Base-by-base conservation (phyloP, 2,113 vertebrate genomes). In the Cavia aperea region DNA sequence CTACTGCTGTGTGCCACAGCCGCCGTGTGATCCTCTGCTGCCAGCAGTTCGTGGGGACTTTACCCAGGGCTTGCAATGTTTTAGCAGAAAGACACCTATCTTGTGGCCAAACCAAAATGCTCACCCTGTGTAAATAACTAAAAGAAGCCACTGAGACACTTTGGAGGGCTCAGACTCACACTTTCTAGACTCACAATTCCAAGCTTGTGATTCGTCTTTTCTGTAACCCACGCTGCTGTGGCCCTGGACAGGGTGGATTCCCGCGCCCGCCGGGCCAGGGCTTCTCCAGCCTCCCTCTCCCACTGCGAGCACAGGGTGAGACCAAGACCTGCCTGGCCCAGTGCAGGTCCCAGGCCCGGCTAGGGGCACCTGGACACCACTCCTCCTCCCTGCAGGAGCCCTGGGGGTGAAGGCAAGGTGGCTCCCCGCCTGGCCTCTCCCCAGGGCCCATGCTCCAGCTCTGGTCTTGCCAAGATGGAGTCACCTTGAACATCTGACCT, bases 381-480 rank as follows among this genome's bases (percentile, higher is more conserved):
- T 63, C 26, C 29, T 86, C 2, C 72, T 36, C 43, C 39, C 51
- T 1, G 31, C 7, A n/a, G 36, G 68, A 91, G 33, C 26, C 33
- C 36, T 12, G 68, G 16, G 36, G 4, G n/a, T 43, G 70, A 24
- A 73, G 70, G 13, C 24, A 54, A 54, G 54, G 54, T 54, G 26
- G 10, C 26, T 43, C 54, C 2, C 0, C 2, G 19, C n/a, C 24
- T 0, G 0, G 13, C 0, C 24, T 54, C 51, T 33, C 56, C 62
- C 19, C 3, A 12, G 11, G 21, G 29, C 5, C 36, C n/a, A 16
- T 0, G 0, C 11, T 29, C 31, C 33, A 13, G n/a, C 33, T 60
- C 23, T 12, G 2, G 4, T 0, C 10, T 18, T 15, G 21, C 56
- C 36, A 0, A 7, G 31, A 26, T 36, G 36, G 15, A 3, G 12